Percentiles rank a stretch among this genome's conserved stretches.
Evolutionary conservation across 2,113 vertebrate genomes (phyloP).

Genomic region (Toxotes jaculatrix): DNA sequence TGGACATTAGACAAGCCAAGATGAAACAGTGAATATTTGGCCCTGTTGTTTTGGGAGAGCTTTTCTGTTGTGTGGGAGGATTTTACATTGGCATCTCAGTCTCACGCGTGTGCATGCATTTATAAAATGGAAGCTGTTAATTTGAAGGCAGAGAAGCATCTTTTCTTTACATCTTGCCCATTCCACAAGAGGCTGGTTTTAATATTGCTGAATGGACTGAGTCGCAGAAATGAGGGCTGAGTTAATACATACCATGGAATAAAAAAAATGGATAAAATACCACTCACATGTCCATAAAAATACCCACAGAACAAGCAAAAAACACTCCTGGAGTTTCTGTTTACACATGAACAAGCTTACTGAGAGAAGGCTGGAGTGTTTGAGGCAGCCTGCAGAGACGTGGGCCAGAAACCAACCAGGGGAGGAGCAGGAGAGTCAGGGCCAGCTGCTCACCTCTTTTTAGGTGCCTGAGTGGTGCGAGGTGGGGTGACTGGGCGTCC

Average conservation of each 20-base stretch:
- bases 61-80: not conserved
- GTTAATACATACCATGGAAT: constrained; percentile 57
- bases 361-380: constrained; percentile 63
- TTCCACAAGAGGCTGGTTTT: constrained; percentile 40
- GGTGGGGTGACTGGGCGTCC: constrained; percentile 94
- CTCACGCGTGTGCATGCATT: constrained; percentile 57
- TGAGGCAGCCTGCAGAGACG: constrained; percentile 61
- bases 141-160: constrained; percentile 50
- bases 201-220: constrained; percentile 63
- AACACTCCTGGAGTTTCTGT: constrained; percentile 61
- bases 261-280: constrained; percentile 39
- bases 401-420: constrained; percentile 29
- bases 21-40: constrained; percentile 10
- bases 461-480: constrained; percentile 93
- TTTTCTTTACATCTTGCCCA: constrained; percentile 27
- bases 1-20: constrained; percentile 21
- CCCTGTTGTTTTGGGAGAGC: constrained; percentile 19
- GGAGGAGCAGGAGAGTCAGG: constrained; percentile 29
- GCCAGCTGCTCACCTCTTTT: constrained; percentile 92
- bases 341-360: constrained; percentile 69
- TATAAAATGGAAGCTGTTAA: constrained; percentile 52
- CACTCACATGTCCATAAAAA: constrained; percentile 70
- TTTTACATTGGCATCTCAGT: constrained; percentile 38
- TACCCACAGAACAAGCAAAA: constrained; percentile 72
- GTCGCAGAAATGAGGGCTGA: constrained; percentile 42